Evolutionary conservation across 2,113 vertebrate genomes (phyloP), one percentile per base, ranked within the genome.

Genomic region (Crypturellus undulatus): DNA sequence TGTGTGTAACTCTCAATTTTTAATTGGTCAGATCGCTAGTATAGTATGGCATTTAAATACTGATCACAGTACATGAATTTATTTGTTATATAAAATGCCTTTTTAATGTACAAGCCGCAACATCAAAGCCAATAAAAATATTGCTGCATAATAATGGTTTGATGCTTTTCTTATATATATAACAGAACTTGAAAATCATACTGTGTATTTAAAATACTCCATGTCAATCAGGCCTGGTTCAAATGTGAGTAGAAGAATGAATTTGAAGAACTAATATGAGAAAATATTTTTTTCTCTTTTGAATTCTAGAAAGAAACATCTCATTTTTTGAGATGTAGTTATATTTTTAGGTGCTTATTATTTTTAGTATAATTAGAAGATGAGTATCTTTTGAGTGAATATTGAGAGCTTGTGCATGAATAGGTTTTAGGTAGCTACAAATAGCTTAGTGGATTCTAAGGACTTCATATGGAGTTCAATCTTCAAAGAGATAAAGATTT

Each of bases 71-170:
- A 93, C 77, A 40, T 95, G 56, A 80, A 62, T 88, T 95, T 52
- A 84, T 91, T 95, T 96, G 94, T 96, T 96, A 93, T 90, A 95
- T 96, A 93, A 43, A 47, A 94, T 96, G 93, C 92, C 94, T 96
- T 97, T 98, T 96, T 90, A 93, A 97, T 98, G 98, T 99, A 97
- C 98, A 97, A 97, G 91, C 98, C 94, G 98, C 96, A 97, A 96
- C 98, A 97, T 97, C 97, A 97, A 98, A 98, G 97, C 97, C 97
- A 98, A 98, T 98, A 98, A 98, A 98, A 90, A 16, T 95, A 76
- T 95, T 98, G 95, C 96, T 97, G 97, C 95, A 0, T 96, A 94
- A 97, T 79, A 79, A 58, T 94, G 97, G 96, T 97, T 98, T 97
- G 97, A 98, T 96, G 95, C 97, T 97, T 97, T 98, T 98, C 95